These are phyloP conservation scores for Probaryconus sp. DNA, from an alignment of 1,140 invertebrate species.

Conservation along the genomic window DNA sequence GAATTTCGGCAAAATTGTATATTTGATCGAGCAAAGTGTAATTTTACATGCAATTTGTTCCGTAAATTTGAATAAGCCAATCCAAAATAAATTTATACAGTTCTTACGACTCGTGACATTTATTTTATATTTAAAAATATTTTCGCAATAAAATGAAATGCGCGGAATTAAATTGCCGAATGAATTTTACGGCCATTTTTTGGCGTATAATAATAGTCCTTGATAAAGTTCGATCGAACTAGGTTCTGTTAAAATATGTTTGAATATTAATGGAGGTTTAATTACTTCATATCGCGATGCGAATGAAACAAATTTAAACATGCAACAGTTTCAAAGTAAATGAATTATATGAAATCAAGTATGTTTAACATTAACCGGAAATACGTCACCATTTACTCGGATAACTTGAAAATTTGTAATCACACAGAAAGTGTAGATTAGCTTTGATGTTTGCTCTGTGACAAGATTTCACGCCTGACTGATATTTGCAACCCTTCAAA, in stretches of 20 bases:
- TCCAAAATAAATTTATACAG: too few species aligned
- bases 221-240: too few species aligned
- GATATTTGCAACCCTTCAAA: constrained; percentile 9
- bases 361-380: constrained; percentile 30
- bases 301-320: constrained; percentile 32
- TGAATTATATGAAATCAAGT: constrained; percentile 34
- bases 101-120: too few species aligned
- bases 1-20: too few species aligned
- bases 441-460: constrained; percentile 32
- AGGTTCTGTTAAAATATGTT: constrained; percentile 30
- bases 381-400: constrained; percentile 37
- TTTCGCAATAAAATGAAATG: too few species aligned
- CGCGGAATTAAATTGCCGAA: too few species aligned
- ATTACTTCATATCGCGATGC: constrained; percentile 30
- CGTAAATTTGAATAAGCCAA: too few species aligned
- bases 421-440: constrained; percentile 33
- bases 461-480: constrained; percentile 36
- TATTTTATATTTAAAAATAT: too few species aligned
- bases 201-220: too few species aligned
- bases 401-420: constrained; percentile 44
- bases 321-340: constrained; percentile 42
- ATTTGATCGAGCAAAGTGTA: too few species aligned
- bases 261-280: constrained; percentile 21
- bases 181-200: too few species aligned
- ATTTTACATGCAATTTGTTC: too few species aligned